A percentile compares a stretch with the other conserved stretches of the same genome.
These are phyloP conservation scores for Anabacerthia variegaticeps DNA, from an alignment of 2,797 vertebrate genomes.

Conservation along the genomic window DNA sequence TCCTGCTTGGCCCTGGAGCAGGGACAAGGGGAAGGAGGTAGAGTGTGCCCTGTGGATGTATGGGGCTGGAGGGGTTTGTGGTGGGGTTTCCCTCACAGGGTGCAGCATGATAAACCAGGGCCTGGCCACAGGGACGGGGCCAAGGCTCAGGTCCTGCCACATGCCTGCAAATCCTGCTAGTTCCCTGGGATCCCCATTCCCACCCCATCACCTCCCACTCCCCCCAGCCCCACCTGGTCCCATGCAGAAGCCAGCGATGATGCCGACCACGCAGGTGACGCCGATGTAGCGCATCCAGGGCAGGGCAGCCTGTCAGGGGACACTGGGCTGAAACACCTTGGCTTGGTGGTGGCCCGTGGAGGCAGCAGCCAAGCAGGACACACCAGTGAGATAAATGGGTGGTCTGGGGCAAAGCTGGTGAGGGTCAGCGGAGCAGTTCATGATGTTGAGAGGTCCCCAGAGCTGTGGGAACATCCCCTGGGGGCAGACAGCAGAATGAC, in stretches of 20 bases:
- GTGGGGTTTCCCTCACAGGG: accelerated
- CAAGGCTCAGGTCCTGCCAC: not conserved
- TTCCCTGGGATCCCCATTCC: not conserved
- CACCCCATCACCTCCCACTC: accelerated
- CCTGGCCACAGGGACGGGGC: accelerated
- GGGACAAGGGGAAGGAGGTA: not conserved
- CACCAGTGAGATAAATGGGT: not conserved
- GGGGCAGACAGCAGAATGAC: not conserved
- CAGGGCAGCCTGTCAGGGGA: slow-evolving; percentile 69
- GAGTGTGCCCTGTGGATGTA: accelerated
- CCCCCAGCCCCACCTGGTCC: slow-evolving; percentile 83
- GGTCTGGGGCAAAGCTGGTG: not conserved
- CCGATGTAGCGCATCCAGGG: slow-evolving; percentile 84
- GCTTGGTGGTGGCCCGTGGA: accelerated
- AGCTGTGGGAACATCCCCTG: accelerated
- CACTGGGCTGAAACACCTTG: not conserved
- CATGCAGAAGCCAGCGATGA: slow-evolving; percentile 91
- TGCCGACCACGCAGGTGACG: slow-evolving; percentile 85
- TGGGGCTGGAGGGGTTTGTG: not conserved
- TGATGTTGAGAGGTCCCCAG: not conserved
- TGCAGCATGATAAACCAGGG: not conserved
- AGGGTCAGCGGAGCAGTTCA: not conserved
- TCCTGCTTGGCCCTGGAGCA: not conserved
- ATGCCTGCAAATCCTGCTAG: accelerated
- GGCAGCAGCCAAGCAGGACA: not conserved